Conservation (phyloP, 1,140 invertebrate species). For the honey bee (Apis mellifera) region DNA sequence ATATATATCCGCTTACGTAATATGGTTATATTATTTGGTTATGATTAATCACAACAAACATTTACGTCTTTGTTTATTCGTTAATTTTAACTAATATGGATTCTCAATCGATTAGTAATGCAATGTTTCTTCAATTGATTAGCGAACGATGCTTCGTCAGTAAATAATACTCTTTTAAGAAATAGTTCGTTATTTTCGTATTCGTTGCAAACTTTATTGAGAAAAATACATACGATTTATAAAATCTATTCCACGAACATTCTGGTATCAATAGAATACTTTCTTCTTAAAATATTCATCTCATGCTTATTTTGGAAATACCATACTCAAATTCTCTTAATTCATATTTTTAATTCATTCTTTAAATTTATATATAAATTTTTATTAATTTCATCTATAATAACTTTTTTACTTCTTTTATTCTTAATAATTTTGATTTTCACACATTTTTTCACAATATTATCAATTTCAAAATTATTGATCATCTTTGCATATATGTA, state of each 20-base stretch:
- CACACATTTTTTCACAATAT: neutral
- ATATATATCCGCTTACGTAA: neutral
- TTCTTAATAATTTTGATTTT: neutral
- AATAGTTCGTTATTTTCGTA: neutral
- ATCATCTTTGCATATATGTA: neutral
- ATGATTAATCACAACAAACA: neutral
- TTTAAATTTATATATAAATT: neutral
- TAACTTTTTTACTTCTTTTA: neutral
- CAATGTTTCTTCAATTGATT: neutral
- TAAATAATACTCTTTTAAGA: neutral
- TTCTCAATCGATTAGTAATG: neutral
- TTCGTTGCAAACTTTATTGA: neutral
- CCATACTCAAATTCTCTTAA: neutral
- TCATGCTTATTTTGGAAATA: neutral
- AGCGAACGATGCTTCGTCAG: neutral
- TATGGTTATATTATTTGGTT: constrained; percentile 4
- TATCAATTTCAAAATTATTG: constrained; percentile 8
- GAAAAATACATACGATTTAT: neutral
- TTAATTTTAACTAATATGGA: neutral
- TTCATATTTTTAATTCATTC: neutral
- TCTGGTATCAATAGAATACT: neutral
- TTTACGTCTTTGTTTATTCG: neutral
- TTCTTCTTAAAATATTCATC: constrained; percentile 3
- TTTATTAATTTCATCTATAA: neutral
- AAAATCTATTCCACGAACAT: neutral